These are phyloP conservation scores for Nephrotoma flavescens DNA, from an alignment of 2,888 invertebrate genomes.

Conservation along the genomic window DNA sequence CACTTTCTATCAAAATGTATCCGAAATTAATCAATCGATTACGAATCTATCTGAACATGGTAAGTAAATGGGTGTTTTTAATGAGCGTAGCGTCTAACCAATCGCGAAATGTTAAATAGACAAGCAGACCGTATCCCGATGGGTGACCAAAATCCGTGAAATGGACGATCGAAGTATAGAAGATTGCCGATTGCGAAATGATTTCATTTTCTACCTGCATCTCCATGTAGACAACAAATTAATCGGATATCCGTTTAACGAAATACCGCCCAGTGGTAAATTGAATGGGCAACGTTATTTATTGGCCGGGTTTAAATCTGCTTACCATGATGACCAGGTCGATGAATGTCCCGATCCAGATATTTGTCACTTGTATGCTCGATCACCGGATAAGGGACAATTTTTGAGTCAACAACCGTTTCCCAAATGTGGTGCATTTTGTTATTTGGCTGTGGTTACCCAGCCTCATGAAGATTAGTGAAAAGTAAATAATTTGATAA, in stretches of 20 bases:
- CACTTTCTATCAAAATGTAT: neutral
- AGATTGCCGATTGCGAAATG: neutral
- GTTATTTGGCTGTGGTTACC: neutral
- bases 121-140: neutral
- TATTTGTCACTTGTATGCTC: neutral
- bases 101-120: neutral
- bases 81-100: neutral
- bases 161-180: neutral
- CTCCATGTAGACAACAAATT: neutral
- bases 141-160: neutral
- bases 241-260: neutral
- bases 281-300: neutral
- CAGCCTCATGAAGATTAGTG: neutral
- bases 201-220: neutral
- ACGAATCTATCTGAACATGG: neutral
- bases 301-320: neutral
- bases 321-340: neutral
- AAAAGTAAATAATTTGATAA: neutral
- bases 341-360: neutral
- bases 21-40: neutral
- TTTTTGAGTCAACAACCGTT: neutral
- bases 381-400: neutral
- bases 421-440: neutral
- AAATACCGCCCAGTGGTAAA: neutral
- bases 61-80: neutral